Evolutionary conservation across 2,797 vertebrate genomes (phyloP), one percentile per base, ranked within the genome.

Genomic region (Synaphobranchus kaupii): DNA sequence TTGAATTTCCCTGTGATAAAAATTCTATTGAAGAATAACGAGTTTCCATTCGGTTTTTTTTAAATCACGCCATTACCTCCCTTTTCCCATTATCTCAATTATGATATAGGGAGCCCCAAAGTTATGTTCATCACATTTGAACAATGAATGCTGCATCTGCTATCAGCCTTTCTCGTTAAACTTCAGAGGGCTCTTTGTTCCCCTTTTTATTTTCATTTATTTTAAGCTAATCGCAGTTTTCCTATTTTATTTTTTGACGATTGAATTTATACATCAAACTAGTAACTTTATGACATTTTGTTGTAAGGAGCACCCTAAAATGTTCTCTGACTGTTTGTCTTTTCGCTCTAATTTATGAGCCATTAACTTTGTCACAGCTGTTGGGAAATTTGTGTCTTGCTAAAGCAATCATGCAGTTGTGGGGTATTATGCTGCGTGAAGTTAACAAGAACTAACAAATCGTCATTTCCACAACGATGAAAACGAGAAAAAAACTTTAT

Each of bases 1-100:
- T 81, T 81, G 78, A 81, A 81, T 81, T 81, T 81, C 47, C 47
- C 7, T 50, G 44, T 81, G 78, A 81, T 81, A 81, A 81, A 81
- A 81, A 10, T 44, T 22, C 78, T n/a, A 50, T 81, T 81, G 44
- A 50, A 81, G 47, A 81, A 50, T 81, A 81, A 81, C 22, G 47
- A 81, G 22, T 25, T 81, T 47, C 47, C 47, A 81, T 81, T 50
- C 44, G 5, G 0, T 78, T 78, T 50, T 78, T 50, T 81, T 81
- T n/a, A n/a, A n/a, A 81, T 50, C 44, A 81, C 10, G 20, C 47
- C 78, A 81, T 50, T 81, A 50, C 78, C 78, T 81, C 47, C 34
- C 25, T 48, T 50, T 81, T 20, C 47, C 44, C 47, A 31, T 81
- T 81, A 81, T 81, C 47, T 48, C 78, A 81, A 50, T 81, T 81